These are phyloP conservation scores for Hirtodrosophila confusa DNA, from an alignment of 2,888 invertebrate genomes.

Conservation along the genomic window DNA sequence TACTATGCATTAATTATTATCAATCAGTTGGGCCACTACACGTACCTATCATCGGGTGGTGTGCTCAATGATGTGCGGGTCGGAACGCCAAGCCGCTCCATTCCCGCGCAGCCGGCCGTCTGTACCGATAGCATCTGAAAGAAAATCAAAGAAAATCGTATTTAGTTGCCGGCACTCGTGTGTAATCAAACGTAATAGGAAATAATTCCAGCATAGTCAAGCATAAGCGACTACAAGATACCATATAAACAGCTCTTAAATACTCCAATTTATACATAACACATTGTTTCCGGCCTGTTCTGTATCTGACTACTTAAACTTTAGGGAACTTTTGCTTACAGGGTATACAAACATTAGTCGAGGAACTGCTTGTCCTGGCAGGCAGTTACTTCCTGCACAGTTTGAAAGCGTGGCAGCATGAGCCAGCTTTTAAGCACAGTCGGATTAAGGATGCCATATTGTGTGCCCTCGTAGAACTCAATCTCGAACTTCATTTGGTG, in stretches of 20 bases:
- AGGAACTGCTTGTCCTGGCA: conserved; percentile 49
- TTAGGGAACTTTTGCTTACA: no score
- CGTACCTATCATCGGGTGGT: conserved; percentile 84
- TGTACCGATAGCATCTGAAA: conserved; percentile 90
- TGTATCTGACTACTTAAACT: no score
- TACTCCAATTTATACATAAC: no score
- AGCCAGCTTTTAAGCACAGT: conserved; percentile 56
- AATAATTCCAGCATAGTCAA: no score
- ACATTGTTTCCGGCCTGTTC: no score
- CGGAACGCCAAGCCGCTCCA: conserved; percentile 88
- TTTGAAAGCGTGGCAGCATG: conserved; percentile 41
- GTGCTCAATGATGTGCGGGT: conserved; percentile 85
- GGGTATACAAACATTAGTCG: not conserved
- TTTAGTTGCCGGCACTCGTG: no score
- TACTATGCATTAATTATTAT: not conserved
- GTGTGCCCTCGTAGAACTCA: conserved; percentile 27
- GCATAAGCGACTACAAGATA: no score
- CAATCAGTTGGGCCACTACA: not conserved
- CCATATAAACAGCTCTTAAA: no score
- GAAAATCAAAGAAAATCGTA: not conserved
- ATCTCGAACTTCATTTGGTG: conserved; percentile 52
- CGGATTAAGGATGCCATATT: not conserved
- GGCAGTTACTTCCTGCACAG: conserved; percentile 35
- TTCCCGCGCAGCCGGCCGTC: conserved; percentile 90
- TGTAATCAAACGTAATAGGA: no score